These are phyloP conservation scores for Coranthus polyacanthus DNA, from an alignment of 2,797 vertebrate genomes.

Conservation along the genomic window DNA sequence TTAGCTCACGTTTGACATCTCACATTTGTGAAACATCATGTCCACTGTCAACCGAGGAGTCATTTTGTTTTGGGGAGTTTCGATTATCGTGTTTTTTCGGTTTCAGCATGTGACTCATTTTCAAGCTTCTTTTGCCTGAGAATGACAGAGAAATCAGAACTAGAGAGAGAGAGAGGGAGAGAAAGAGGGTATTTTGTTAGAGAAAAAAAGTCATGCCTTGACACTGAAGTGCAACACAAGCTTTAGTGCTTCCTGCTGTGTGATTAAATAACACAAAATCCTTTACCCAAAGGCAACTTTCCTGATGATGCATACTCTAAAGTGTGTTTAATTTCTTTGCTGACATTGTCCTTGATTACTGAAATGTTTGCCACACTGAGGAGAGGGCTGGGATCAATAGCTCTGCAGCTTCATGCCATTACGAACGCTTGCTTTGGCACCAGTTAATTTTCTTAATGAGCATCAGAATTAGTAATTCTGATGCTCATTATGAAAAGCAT, in stretches of 20 bases:
- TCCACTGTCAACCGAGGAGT: not conserved
- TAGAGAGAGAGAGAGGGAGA: not conserved
- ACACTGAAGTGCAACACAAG: conserved; percentile 3
- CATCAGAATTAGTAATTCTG: conserved; percentile 65
- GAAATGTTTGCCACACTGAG: conserved; percentile 29
- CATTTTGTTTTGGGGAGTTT: conserved; percentile 2
- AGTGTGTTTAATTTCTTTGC: conserved; percentile 34
- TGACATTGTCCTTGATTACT: conserved; percentile 34
- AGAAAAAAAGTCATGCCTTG: not conserved
- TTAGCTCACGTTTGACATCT: conserved; percentile 53
- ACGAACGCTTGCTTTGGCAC: conserved; percentile 49
- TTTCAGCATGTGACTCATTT: not conserved
- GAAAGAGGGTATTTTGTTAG: conserved; percentile 7
- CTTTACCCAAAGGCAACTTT: not conserved
- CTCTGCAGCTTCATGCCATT: conserved; percentile 37
- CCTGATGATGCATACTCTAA: conserved; percentile 20
- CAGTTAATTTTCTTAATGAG: conserved; percentile 75
- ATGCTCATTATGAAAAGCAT: conserved; percentile 69
- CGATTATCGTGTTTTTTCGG: not conserved
- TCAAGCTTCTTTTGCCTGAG: not conserved
- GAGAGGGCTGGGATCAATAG: conserved; percentile 53
- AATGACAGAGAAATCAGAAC: not conserved
- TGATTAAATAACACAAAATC: conserved; percentile 11
- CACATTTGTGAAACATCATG: not conserved
- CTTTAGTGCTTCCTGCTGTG: not conserved